Conservation (phyloP, 2,888 invertebrate species). For the Automeris io region DNA sequence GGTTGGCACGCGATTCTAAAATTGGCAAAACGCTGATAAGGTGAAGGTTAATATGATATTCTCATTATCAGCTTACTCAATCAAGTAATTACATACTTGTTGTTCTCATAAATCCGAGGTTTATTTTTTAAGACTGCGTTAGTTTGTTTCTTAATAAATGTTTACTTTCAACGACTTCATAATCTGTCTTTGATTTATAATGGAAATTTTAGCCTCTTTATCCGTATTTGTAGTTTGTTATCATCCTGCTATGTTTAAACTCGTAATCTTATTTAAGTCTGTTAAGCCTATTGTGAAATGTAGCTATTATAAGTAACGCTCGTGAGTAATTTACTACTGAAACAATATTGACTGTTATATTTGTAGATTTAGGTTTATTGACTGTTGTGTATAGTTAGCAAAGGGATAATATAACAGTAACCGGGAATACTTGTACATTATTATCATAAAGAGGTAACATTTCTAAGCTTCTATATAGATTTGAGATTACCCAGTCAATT, state of each 20-base stretch:
- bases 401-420: too few relatives aligned
- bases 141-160: constrained; percentile 4
- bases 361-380: constrained; percentile 15
- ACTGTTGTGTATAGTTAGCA: too few relatives aligned
- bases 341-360: constrained; percentile 31
- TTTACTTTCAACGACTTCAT: constrained; percentile 4
- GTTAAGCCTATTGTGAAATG: constrained; percentile 42
- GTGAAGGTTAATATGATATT: constrained; percentile 49
- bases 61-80: constrained; percentile 12
- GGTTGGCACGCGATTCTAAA: constrained; percentile 37
- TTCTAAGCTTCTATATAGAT: too few relatives aligned
- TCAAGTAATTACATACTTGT: constrained; percentile 2
- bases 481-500: too few relatives aligned
- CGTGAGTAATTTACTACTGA: constrained; percentile 32
- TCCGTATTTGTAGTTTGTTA: constrained; percentile 33
- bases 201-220: constrained; percentile 47
- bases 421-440: too few relatives aligned
- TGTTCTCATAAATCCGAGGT: constrained; percentile 4
- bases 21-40: constrained; percentile 47
- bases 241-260: constrained; percentile 34
- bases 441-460: too few relatives aligned
- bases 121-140: not conserved
- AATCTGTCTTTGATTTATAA: constrained; percentile 35
- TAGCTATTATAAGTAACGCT: constrained; percentile 26
- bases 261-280: constrained; percentile 39